These are phyloP conservation scores for Halictus ligatus DNA, from an alignment of 2,888 invertebrate genomes.

Conservation along the genomic window DNA sequence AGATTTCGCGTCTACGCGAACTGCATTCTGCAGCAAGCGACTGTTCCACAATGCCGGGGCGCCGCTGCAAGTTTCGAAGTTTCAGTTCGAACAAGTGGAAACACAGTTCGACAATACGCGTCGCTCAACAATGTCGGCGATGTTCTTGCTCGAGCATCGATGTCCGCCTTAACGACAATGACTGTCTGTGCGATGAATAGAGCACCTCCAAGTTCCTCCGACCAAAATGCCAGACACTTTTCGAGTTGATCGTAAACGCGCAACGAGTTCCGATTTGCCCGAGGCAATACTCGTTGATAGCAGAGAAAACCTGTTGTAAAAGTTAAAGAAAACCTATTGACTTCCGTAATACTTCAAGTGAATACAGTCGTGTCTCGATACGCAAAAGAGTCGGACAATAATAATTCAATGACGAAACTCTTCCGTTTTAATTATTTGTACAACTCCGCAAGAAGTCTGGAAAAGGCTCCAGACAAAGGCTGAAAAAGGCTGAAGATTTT, in stretches of 20 bases:
- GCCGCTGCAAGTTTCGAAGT: conserved; percentile 50
- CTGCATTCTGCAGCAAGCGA: conserved; percentile 25
- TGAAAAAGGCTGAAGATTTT: no score
- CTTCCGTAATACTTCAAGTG: no score
- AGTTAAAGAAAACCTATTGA: no score
- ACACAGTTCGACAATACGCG: conserved; percentile 47
- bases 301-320: no score
- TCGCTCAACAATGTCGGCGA: conserved; percentile 12
- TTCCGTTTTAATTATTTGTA: no score
- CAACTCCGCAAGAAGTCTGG: no score
- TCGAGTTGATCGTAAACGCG: neutral
- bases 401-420: no score
- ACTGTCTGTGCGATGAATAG: conserved; percentile 17
- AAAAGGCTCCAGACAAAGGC: no score
- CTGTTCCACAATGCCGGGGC: neutral
- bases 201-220: conserved; percentile 18
- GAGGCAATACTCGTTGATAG: neutral
- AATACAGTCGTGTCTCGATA: no score
- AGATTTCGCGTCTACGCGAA: conserved; percentile 15
- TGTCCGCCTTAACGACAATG: conserved; percentile 46
- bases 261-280: neutral
- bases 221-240: conserved; percentile 5
- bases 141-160: conserved; percentile 46
- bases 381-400: no score
- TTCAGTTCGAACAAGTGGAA: conserved; percentile 51